Percentiles rank a stretch among this genome's conserved stretches.
phyloP scores from a whole-genome alignment of 37 sponge, comb jelly and placozoan genomes.

The Petrosia ficiformis region DNA sequence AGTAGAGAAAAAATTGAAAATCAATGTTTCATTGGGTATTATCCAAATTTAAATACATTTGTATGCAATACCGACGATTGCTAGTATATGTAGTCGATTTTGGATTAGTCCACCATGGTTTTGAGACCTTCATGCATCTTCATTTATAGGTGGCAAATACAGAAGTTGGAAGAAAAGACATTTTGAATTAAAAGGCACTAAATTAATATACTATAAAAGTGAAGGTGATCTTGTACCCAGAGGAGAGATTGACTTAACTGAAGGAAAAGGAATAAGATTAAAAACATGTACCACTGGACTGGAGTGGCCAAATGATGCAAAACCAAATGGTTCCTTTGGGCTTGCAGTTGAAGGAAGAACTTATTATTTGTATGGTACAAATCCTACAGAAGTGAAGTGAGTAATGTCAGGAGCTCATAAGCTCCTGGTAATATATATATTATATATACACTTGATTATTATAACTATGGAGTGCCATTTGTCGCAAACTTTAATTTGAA shows the following conservation, averaged over 20 bases:
- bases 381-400: conserved; percentile 28
- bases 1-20: no score
- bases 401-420: no score
- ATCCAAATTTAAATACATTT: no score
- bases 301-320: conserved; percentile 58
- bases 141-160: conserved; percentile 51
- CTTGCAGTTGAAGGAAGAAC: conserved; percentile 50
- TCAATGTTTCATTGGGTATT: no score
- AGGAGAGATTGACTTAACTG: conserved; percentile 45
- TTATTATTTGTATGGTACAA: conserved; percentile 56
- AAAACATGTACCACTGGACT: conserved; percentile 14
- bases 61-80: no score
- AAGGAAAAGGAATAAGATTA: conserved; percentile 46
- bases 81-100: no score
- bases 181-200: conserved; percentile 33
- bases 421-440: no score
- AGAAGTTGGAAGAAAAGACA: conserved; percentile 67
- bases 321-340: conserved; percentile 36
- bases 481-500: no score
- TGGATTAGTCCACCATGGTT: no score
- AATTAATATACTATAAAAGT: conserved; percentile 44
- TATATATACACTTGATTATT: no score
- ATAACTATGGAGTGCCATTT: no score
- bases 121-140: no score
- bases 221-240: conserved; percentile 35